Evolutionary conservation across 2,113 vertebrate genomes (phyloP), one percentile per base, ranked within the genome.

Genomic region (Sminthopsis crassicaudata): DNA sequence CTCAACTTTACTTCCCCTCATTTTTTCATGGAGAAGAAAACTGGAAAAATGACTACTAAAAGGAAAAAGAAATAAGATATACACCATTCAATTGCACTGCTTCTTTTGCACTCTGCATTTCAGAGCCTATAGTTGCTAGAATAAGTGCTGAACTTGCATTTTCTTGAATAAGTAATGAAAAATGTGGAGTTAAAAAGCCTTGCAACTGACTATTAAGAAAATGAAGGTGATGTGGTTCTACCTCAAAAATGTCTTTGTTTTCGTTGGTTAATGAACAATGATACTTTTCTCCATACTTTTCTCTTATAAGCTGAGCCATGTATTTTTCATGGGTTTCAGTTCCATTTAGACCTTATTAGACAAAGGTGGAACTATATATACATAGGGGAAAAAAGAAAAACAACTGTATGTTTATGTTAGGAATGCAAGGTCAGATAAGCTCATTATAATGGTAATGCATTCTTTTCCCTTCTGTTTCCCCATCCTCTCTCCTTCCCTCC

Each of bases 131-230:
- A 46, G 46, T 92, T 50, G 91, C 92, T 92, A 95, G 53, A 88
- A 91, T 91, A 96, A 94, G 14, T 92, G 53, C 46, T 96, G 91
- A 93, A 55, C 27, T 97, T 95, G 46, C 5, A 94, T 91, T 84
- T 92, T 92, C 57, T 94, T 91, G 23, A 96, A 95, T 93, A 96
- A 96, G 53, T 95, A 90, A 97, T 89, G 55, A 89, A 93, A 95
- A 95, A 50, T 36, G 16, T 26, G 2, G 55, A 92, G 30, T 94
- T 93, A 91, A 55, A 94, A 88, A 67, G 95, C 95, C 42, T 94
- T 50, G 12, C 91, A 94, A 95, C 48, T 93, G 67, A 91, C 53
- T 92, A 90, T 91, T 84, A 96, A 90, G 57, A 92, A 94, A 95
- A 27, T 52, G 19, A 95, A 92, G 91, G n/a, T 90, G 11, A 93